Conservation (phyloP, 2,797 vertebrate genomes). For the Micromesistius poutassou region DNA sequence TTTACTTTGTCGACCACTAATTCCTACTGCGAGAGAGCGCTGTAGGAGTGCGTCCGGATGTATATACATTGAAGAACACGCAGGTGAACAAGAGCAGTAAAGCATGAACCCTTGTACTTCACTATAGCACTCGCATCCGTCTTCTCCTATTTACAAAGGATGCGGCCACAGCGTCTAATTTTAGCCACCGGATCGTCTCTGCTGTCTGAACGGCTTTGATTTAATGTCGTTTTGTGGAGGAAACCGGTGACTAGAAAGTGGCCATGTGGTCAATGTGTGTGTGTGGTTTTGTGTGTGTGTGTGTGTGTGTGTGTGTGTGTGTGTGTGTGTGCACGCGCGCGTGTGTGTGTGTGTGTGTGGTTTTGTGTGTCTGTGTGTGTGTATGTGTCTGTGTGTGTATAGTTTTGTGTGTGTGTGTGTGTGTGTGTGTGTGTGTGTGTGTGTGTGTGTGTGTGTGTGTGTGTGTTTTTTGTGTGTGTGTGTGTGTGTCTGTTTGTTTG, state of each 20-base stretch:
- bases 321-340: no score
- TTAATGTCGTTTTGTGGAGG: constrained; percentile 22
- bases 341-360: no score
- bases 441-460: no score
- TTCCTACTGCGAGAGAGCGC: background rate
- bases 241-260: constrained; percentile 2
- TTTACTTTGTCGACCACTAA: background rate
- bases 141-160: constrained; percentile 33
- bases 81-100: constrained; percentile 30
- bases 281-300: no score
- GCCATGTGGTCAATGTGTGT: background rate
- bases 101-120: constrained; percentile 27
- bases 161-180: constrained; percentile 33
- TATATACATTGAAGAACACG: background rate
- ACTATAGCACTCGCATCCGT: constrained; percentile 14
- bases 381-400: no score
- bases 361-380: no score
- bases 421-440: no score
- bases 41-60: background rate
- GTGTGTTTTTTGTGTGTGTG: no score
- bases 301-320: no score
- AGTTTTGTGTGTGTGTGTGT: no score
- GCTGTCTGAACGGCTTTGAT: constrained; percentile 39
- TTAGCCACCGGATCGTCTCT: constrained; percentile 31
- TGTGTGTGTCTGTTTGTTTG: no score